phyloP scores from a whole-genome alignment of 2,888 invertebrate species.

The Emesis furor region DNA sequence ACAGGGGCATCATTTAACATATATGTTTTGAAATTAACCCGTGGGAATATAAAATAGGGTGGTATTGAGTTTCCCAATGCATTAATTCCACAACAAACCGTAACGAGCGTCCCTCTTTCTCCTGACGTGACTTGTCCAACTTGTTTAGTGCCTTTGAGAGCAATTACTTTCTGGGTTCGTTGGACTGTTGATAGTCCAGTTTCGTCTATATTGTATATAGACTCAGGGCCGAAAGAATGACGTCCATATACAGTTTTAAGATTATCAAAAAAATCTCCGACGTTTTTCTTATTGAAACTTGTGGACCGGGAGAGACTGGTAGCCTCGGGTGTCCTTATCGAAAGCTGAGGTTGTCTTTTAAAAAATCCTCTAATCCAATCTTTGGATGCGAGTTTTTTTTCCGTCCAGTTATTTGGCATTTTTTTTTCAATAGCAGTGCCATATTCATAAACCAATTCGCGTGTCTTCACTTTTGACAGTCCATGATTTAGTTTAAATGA shows the following conservation, averaged over 20 bases:
- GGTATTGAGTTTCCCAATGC: conserved; percentile 48
- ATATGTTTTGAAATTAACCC: conserved; percentile 29
- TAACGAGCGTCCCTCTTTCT: conserved; percentile 56
- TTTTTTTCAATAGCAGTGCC: conserved; percentile 2
- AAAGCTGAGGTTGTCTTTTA: not conserved
- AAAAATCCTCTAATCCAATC: conserved; percentile 4
- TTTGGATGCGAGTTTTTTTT: not conserved
- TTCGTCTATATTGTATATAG: conserved; percentile 40
- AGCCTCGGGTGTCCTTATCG: no score
- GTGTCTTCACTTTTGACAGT: no score
- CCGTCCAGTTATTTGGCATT: not conserved
- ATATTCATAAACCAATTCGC: no score
- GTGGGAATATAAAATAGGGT: no score
- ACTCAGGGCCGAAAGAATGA: conserved; percentile 41
- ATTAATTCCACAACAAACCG: conserved; percentile 57
- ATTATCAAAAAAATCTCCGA: conserved; percentile 29
- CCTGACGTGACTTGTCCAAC: conserved; percentile 61
- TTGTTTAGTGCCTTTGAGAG: conserved; percentile 55
- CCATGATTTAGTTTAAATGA: no score
- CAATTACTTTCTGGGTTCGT: conserved; percentile 52
- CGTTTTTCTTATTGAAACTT: conserved; percentile 6
- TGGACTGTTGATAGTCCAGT: conserved; percentile 40
- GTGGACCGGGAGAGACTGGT: not conserved
- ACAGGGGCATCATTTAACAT: conserved; percentile 35
- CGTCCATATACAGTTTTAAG: conserved; percentile 39